Percentiles rank a stretch among this genome's conserved stretches.
Evolutionary conservation across 2,797 vertebrate species (phyloP).

Genomic region (Austrolebias charrua): DNA sequence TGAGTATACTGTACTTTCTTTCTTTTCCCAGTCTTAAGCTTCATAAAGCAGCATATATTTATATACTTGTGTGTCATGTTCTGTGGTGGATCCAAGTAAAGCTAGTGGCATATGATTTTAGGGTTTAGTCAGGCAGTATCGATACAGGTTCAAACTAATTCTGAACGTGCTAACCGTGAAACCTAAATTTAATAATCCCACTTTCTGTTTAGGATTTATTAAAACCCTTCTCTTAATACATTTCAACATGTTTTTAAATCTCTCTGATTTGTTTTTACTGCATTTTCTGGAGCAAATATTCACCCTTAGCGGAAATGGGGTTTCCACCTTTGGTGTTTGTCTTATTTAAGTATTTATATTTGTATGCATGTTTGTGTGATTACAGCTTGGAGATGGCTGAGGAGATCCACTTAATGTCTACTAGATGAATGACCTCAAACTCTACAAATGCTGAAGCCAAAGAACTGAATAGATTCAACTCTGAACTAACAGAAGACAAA

Average conservation of each 20-base stretch:
- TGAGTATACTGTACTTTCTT: background rate
- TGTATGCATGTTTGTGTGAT: conserved; percentile 49
- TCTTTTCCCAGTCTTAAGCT: background rate
- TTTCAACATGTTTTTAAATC: too few species aligned
- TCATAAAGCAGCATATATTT: background rate
- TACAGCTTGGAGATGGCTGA: conserved; percentile 55
- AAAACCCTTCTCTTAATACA: too few species aligned
- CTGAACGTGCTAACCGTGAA: too few species aligned
- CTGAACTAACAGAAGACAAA: conserved; percentile 29
- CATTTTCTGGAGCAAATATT: background rate
- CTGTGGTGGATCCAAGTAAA: too few species aligned
- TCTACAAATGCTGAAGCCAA: conserved; percentile 28
- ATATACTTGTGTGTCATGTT: background rate
- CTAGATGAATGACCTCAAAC: conserved; percentile 64
- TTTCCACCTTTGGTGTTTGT: background rate
- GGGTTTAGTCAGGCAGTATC: too few species aligned
- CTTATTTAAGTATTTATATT: background rate
- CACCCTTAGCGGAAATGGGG: background rate
- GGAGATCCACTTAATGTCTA: conserved; percentile 32
- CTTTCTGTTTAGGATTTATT: too few species aligned
- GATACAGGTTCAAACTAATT: too few species aligned
- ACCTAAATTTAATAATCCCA: too few species aligned
- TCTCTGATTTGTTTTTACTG: background rate
- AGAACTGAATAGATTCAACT: conserved; percentile 27
- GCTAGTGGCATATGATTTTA: too few species aligned